phyloP scores from a whole-genome alignment of 2,113 vertebrate genomes.

The Arizona elegans region DNA sequence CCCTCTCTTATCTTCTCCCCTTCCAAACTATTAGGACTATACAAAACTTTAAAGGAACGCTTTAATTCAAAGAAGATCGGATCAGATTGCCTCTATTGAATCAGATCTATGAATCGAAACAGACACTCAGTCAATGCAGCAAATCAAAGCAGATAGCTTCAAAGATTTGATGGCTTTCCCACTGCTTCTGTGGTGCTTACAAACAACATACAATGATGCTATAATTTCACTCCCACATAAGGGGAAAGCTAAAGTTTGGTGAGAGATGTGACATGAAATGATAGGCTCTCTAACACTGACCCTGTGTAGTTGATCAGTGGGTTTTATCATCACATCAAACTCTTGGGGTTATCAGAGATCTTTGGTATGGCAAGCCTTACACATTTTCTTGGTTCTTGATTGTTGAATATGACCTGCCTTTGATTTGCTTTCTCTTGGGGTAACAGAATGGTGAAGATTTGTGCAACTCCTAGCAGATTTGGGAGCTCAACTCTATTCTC shows the following conservation, averaged over 20 bases:
- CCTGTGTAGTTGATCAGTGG: background rate
- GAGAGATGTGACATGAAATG: background rate
- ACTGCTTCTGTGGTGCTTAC: background rate
- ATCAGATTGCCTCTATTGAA: background rate
- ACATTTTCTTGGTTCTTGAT: background rate
- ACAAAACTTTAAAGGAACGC: background rate
- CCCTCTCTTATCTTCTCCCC: background rate
- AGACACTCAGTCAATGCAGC: background rate
- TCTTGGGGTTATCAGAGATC: background rate
- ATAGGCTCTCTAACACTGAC: background rate
- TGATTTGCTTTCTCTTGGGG: background rate
- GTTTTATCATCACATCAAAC: background rate
- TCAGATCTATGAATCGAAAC: background rate
- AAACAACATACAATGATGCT: background rate
- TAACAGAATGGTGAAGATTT: background rate
- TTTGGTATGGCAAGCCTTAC: background rate
- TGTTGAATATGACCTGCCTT: background rate
- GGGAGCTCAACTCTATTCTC: background rate
- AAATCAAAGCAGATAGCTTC: background rate
- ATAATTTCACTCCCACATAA: background rate
- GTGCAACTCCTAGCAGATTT: background rate
- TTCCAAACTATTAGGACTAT: background rate
- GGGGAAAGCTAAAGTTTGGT: background rate
- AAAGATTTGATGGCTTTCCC: background rate
- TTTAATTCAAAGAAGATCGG: background rate